These are phyloP conservation scores for Syngnathus typhle DNA, from an alignment of 2,113 vertebrate species.

Conservation along the genomic window DNA sequence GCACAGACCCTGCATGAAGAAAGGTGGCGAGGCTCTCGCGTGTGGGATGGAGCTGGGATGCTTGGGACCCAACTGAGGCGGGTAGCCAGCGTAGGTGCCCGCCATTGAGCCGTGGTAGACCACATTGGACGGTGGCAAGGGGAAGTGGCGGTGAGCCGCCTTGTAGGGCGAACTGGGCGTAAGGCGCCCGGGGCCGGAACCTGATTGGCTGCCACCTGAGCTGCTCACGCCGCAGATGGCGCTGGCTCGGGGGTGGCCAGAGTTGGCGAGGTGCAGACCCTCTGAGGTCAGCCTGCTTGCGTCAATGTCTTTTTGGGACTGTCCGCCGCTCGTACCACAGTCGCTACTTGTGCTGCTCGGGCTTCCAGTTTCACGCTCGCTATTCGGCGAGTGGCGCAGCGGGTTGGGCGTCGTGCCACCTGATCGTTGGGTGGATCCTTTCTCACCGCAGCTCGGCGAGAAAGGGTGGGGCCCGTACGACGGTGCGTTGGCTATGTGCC, in stretches of 20 bases:
- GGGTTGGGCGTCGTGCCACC: constrained; percentile 41
- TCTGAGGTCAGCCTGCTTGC: constrained; percentile 68
- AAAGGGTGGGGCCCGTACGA: constrained; percentile 73
- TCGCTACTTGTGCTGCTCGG: constrained; percentile 46
- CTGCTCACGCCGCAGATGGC: constrained; percentile 30
- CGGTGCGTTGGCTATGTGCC: constrained; percentile 52
- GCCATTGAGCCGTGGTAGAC: constrained; percentile 94
- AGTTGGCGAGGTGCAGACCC: constrained; percentile 69
- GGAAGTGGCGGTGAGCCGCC: constrained; percentile 83
- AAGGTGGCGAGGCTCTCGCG: constrained; percentile 87
- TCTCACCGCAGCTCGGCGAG: constrained; percentile 65
- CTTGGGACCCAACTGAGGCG: constrained; percentile 86
- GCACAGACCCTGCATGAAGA: constrained; percentile 95
- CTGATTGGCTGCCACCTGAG: constrained; percentile 66
- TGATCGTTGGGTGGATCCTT: constrained; percentile 71
- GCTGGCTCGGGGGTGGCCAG: constrained; percentile 44
- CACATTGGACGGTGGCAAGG: constrained; percentile 82
- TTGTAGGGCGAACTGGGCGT: constrained; percentile 92
- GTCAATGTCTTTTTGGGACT: constrained; percentile 71
- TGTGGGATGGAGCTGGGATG: constrained; percentile 91
- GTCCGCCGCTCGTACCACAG: neutral
- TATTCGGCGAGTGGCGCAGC: constrained; percentile 53
- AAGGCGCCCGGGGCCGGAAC: constrained; percentile 78
- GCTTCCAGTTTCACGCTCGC: constrained; percentile 37
- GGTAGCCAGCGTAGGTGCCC: constrained; percentile 87